Conservation (phyloP, 2,888 invertebrate species). For the Lepidocyrtoides sp. region DNA sequence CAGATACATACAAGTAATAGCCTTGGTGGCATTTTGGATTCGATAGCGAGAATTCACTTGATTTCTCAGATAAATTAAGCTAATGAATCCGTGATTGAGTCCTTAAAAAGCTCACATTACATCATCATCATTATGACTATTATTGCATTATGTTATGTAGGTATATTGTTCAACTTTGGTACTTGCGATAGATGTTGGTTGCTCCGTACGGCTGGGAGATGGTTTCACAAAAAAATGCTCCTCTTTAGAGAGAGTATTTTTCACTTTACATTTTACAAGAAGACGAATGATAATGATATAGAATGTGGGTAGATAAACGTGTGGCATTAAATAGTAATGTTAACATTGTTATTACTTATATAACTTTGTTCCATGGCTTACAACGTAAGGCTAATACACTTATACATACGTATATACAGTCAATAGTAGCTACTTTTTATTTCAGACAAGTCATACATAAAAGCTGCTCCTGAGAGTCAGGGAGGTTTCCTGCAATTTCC, state of each 20-base stretch:
- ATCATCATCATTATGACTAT: slow-evolving; percentile 56
- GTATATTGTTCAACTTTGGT: slow-evolving; percentile 39
- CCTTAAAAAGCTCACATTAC: slow-evolving; percentile 66
- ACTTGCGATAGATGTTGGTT: neutral
- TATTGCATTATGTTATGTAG: slow-evolving; percentile 39
- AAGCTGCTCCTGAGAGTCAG: slow-evolving; percentile 63
- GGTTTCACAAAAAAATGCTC: neutral
- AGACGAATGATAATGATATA: neutral
- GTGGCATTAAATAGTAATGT: neutral
- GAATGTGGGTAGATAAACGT: slow-evolving; percentile 19
- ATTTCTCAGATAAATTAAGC: slow-evolving; percentile 71
- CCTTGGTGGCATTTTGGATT: neutral
- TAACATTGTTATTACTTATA: neutral
- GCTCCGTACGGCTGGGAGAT: slow-evolving; percentile 6
- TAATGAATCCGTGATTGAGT: slow-evolving; percentile 73
- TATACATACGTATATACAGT: neutral
- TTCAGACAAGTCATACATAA: neutral
- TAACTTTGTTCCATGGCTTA: neutral
- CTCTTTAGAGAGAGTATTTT: neutral
- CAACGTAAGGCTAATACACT: neutral
- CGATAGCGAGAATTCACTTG: slow-evolving; percentile 8
- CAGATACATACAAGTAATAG: neutral
- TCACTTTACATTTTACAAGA: neutral
- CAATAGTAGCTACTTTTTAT: neutral
- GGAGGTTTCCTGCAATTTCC: slow-evolving; percentile 79